Percentiles rank a stretch among this genome's conserved stretches.
These are phyloP conservation scores for Trichonephila clavata DNA, from an alignment of 1,140 invertebrate genomes.

Conservation along the genomic window DNA sequence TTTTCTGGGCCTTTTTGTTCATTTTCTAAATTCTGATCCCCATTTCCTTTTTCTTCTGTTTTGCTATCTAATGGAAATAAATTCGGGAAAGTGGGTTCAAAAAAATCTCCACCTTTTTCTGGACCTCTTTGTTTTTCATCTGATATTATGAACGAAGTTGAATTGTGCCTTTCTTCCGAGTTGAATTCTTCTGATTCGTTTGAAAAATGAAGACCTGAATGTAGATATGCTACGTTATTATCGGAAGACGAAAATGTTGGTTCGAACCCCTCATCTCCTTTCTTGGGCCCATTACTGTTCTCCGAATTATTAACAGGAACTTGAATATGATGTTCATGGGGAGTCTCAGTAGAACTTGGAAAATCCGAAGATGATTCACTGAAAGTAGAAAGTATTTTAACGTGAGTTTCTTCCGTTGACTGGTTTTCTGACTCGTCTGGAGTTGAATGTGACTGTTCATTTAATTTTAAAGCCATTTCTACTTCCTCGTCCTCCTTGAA, in stretches of 20 bases:
- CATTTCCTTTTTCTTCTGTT: neutral
- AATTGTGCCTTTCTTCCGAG: neutral
- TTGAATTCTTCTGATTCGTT: neutral
- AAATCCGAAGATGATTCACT: neutral
- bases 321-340: neutral
- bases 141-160: neutral
- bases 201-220: neutral
- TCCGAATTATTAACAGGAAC: neutral
- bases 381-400: neutral
- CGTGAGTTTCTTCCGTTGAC: neutral
- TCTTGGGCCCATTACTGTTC: neutral
- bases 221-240: too few relatives aligned
- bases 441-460: neutral
- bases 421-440: neutral
- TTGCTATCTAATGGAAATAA: neutral
- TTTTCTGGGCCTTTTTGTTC: neutral
- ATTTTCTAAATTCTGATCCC: neutral
- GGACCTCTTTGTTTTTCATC: neutral
- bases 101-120: neutral
- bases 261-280: constrained; percentile 46
- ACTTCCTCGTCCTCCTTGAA: neutral
- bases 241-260: neutral
- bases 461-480: neutral
- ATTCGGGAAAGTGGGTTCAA: neutral
- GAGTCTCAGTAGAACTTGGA: neutral